Base-by-base conservation (phyloP, 1,140 invertebrate genomes). In the Vanessa atalanta region DNA sequence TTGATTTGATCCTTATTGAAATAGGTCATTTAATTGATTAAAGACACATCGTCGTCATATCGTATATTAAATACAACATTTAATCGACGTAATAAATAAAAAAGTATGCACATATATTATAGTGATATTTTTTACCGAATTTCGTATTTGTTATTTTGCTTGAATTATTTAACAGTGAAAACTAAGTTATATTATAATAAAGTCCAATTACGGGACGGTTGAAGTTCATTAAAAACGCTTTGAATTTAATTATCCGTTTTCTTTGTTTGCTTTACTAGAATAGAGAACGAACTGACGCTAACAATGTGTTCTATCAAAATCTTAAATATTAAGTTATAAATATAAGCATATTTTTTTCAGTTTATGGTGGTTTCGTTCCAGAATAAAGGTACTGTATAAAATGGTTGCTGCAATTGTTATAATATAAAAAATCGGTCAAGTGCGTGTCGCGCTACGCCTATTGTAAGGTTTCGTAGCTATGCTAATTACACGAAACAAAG, bases 171-270 rank as follows among this genome's bases (percentile, higher is more conserved):
- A 60, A 60, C 3, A 12, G 50, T 65, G 47, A 65, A 48, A 20
- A n/a, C 60, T 64, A 43, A 50, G 26, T 86, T 88, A 84, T 84
- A 80, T 83, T 84, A 89, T 86, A 87, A 89, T 89, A 89, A 90
- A 88, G 79, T 83, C 84, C 85, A 88, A 88, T 87, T 89, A 87
- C 81, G 86, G 79, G 80, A 84, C 77, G 80, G 60, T 53, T 82
- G 82, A 75, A 81, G 80, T 88, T 90, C 88, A 88, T 92, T 91
- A 91, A 91, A 90, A 88, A 87, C 83, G 81, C 83, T 83, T 85
- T 86, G 81, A 78, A 83, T 84, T 87, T 91, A 90, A 91, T 92
- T 91, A 88, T 91, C 87, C 90, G 88, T 89, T 87, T 86, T 88
- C 88, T 90, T 92, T 90, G 87, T 92, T 86, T 83, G 68, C 55